A percentile compares a stretch with the other conserved stretches of the same genome.
phyloP scores from a whole-genome alignment of 2,113 vertebrate genomes.

The Dendrocopos noguchii region DNA sequence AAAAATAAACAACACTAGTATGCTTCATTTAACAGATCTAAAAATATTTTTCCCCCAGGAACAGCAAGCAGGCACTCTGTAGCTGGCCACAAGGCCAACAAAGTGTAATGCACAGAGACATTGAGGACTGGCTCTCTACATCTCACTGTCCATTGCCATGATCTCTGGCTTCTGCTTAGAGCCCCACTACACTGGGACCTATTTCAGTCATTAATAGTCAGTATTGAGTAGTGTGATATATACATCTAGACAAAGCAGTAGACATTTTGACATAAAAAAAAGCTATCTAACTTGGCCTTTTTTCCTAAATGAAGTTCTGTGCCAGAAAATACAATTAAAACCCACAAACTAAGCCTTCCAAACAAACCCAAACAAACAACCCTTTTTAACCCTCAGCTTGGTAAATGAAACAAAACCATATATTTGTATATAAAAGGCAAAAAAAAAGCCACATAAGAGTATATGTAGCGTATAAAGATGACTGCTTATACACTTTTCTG shows the following conservation, averaged over 20 bases:
- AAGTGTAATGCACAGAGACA: neutral
- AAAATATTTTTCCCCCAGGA: conserved; percentile 57
- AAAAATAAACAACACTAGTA: conserved; percentile 30
- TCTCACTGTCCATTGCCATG: neutral
- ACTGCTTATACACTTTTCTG: neutral
- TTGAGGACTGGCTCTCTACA: neutral
- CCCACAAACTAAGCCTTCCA: no score
- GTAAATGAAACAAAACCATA: neutral
- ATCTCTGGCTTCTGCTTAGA: neutral
- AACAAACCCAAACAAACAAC: no score
- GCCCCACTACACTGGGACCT: neutral
- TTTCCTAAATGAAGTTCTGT: neutral
- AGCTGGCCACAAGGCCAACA: neutral
- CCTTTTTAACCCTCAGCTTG: neutral
- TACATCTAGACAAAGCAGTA: neutral
- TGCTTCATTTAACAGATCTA: conserved; percentile 50
- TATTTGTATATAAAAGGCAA: neutral
- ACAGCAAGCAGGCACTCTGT: neutral
- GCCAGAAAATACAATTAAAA: neutral
- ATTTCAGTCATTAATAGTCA: neutral
- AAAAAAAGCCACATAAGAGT: neutral
- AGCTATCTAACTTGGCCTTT: neutral
- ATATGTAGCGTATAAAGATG: neutral
- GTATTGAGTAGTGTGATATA: no score
- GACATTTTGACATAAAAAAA: neutral